These are phyloP conservation scores for Chalcis sispes DNA, from an alignment of 2,888 invertebrate genomes.

Conservation along the genomic window DNA sequence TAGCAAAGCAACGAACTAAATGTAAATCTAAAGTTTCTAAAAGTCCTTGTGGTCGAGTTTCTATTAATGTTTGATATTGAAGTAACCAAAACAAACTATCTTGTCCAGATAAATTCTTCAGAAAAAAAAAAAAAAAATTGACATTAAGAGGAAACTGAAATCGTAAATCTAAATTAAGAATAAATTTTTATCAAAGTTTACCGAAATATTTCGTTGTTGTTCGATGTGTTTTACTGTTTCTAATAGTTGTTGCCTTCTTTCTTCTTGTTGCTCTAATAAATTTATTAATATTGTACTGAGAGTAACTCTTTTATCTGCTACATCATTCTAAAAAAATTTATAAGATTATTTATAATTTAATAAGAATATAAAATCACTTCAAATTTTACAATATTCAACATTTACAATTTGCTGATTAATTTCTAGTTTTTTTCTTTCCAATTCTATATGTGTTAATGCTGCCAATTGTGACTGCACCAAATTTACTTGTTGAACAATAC, in stretches of 20 bases:
- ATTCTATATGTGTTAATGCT: constrained; percentile 84
- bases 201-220: constrained; percentile 72
- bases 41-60: constrained; percentile 84
- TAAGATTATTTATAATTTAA: constrained; percentile 15
- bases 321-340: constrained; percentile 73
- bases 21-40: constrained; percentile 82
- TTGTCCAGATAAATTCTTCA: constrained; percentile 65
- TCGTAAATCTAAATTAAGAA: not conserved
- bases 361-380: constrained; percentile 17
- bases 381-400: constrained; percentile 25
- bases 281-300: constrained; percentile 83
- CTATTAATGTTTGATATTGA: constrained; percentile 90
- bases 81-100: constrained; percentile 82
- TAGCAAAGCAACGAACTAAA: constrained; percentile 83
- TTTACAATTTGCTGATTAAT: constrained; percentile 82
- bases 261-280: constrained; percentile 83
- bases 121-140: constrained; percentile 25
- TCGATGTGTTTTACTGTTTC: constrained; percentile 86
- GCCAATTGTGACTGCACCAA: constrained; percentile 85
- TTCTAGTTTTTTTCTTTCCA: constrained; percentile 83
- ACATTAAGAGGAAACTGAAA: not conserved
- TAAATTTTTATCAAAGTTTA: constrained; percentile 61
- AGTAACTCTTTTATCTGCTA: constrained; percentile 82
- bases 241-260: constrained; percentile 81
- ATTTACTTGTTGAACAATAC: constrained; percentile 85